Conservation (phyloP, 2,888 invertebrate genomes). For the Lithophane socia region DNA sequence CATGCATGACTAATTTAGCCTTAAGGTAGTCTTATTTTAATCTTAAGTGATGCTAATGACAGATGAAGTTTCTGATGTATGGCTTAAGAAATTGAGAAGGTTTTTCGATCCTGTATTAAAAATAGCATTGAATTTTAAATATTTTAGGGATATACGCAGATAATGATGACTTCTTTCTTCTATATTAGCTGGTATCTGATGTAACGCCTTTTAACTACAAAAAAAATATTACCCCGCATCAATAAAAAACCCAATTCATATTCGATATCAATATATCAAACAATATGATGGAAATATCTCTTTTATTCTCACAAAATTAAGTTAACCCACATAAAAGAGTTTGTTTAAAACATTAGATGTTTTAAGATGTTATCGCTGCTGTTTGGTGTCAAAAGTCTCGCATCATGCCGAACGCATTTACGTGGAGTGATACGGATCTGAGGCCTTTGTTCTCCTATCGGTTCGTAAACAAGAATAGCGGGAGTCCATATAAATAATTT, state of each 20-base stretch:
- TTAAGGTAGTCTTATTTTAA: conserved; percentile 65
- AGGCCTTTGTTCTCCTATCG: conserved; percentile 84
- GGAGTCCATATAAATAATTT: conserved; percentile 88
- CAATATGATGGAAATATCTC: conserved; percentile 79
- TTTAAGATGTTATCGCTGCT: conserved; percentile 87
- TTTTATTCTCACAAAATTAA: conserved; percentile 88
- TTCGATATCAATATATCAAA: conserved; percentile 81
- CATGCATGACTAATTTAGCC: conserved; percentile 78
- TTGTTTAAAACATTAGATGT: conserved; percentile 90
- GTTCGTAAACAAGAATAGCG: conserved; percentile 89
- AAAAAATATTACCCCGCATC: conserved; percentile 63
- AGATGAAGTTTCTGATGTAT: conserved; percentile 44
- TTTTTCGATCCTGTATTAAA: conserved; percentile 19
- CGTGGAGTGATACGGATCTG: conserved; percentile 83
- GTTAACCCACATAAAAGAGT: conserved; percentile 89
- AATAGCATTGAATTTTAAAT: background rate
- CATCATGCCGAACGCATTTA: conserved; percentile 89
- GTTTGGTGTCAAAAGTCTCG: conserved; percentile 90
- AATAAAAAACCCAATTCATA: conserved; percentile 70
- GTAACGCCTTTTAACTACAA: conserved; percentile 34
- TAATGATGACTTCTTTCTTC: conserved; percentile 47
- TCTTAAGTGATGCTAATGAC: conserved; percentile 71
- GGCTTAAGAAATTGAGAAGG: conserved; percentile 27
- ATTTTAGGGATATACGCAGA: background rate
- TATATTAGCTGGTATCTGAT: conserved; percentile 60